A percentile compares a stretch with the other conserved stretches of the same genome.
phyloP scores from a whole-genome alignment of 2,113 vertebrate genomes.

The Elgaria multicarinata region DNA sequence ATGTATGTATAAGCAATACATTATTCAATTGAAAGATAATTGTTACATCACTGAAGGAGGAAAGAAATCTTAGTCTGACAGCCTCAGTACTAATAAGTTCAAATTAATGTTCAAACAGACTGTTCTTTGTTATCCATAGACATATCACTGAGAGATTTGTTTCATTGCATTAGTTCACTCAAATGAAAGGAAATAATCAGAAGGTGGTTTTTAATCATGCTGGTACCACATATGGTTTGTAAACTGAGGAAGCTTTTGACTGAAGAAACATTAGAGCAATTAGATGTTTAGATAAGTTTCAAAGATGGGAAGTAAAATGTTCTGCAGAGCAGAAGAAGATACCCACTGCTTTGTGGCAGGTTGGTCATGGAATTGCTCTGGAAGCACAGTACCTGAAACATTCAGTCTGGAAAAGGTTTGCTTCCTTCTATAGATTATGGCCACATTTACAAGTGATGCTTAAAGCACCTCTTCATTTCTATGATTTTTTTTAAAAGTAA shows the following conservation, averaged over 20 bases:
- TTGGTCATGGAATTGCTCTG: slow-evolving; percentile 26
- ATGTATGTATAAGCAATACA: slow-evolving; percentile 66
- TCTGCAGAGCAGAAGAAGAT: slow-evolving; percentile 5
- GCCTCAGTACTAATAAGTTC: slow-evolving; percentile 66
- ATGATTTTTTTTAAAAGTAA: background rate
- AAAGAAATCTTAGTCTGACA: slow-evolving; percentile 32
- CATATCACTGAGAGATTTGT: slow-evolving; percentile 50
- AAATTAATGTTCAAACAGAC: slow-evolving; percentile 72
- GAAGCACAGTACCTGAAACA: slow-evolving; percentile 20
- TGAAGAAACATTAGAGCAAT: slow-evolving; percentile 55
- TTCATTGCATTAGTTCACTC: slow-evolving; percentile 63
- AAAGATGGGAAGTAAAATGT: slow-evolving; percentile 30
- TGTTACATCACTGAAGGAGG: slow-evolving; percentile 29
- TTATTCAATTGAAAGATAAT: slow-evolving; percentile 77
- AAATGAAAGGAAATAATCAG: slow-evolving; percentile 65
- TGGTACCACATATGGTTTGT: slow-evolving; percentile 59
- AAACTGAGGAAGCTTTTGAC: slow-evolving; percentile 60
- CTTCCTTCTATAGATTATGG: slow-evolving; percentile 1
- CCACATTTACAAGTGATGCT: background rate
- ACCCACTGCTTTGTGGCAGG: background rate
- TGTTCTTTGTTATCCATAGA: slow-evolving; percentile 65
- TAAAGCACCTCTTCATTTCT: background rate
- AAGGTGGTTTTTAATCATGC: slow-evolving; percentile 70
- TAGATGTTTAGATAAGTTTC: slow-evolving; percentile 61
- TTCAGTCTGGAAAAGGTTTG: slow-evolving; percentile 27